Base-by-base conservation (phyloP, 2,113 vertebrate species). In the Paradoxurus hermaphroditus region DNA sequence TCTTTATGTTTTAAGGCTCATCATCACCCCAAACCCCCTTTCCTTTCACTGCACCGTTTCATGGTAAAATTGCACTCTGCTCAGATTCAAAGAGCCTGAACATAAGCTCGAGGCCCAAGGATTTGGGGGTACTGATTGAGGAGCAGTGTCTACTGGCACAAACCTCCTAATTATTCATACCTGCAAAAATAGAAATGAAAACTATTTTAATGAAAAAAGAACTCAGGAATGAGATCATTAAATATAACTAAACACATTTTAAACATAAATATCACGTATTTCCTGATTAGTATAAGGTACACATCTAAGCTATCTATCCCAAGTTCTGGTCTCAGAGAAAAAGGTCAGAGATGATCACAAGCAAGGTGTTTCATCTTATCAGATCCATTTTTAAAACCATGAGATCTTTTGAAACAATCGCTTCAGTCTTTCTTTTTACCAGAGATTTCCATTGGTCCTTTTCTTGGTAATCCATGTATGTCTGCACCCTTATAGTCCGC, bases 361-460 rank as follows among this genome's bases (percentile, higher is more conserved):
- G 92, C 63, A 97, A 92, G 97, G 79, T 98, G 97, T 70, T 98
- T 62, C 53, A 89, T 79, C 91, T 90, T 79, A 93, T 89, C 96
- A 98, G 97, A 98, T 98, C 97, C 79, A 96, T 93, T 39, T 63
- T 90, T 56, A 87, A 75, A 97, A 19, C 2, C 91, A n/a, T 62
- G 51, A 92, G 77, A 96, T 94, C 96, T 84, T 97, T 29, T 4
- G 6, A 14, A 73, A 94, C 41, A 9, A 56, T 19, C 56, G 12
- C 59, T 91, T 99, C 96, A 99, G 95, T 99, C 99, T 0, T 77
- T 59, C 21, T 59, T 99, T 99, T 99, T 99, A 90, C 99, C 98
- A 25, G 94, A 90, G 90, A 79, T 94, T 70, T 96, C 96, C n/a
- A 94, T 65, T 31, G 98, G 88, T 97, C 91, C 98, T 97, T 98